These are phyloP conservation scores for Probaryconus sp. DNA, from an alignment of 1,140 invertebrate species.

Conservation along the genomic window DNA sequence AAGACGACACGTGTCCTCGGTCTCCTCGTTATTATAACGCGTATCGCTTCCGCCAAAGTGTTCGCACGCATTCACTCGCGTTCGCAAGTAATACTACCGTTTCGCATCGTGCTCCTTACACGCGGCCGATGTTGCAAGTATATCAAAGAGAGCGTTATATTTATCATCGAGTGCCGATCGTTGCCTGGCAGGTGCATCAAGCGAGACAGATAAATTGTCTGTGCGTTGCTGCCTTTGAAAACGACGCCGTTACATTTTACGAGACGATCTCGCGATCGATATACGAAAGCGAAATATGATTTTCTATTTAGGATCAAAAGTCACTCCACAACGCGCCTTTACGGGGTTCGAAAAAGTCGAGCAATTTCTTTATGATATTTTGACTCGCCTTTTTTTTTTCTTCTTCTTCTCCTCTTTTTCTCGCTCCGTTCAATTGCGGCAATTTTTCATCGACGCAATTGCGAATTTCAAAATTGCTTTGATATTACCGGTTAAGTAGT, in stretches of 20 bases:
- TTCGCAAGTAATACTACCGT: constrained; percentile 29
- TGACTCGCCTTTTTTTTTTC: too few species aligned
- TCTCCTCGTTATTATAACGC: constrained; percentile 26
- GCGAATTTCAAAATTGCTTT: too few species aligned
- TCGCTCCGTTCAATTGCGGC: constrained; percentile 30
- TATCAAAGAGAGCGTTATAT: constrained; percentile 52
- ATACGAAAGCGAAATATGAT: constrained; percentile 46
- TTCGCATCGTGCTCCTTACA: constrained; percentile 18
- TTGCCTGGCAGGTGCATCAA: constrained; percentile 44
- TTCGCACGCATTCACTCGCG: constrained; percentile 35
- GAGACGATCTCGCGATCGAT: constrained; percentile 3
- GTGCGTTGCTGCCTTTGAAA: constrained; percentile 16
- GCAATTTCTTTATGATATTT: too few species aligned
- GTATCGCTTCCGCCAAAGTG: constrained; percentile 15
- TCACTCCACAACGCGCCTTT: constrained; percentile 11
- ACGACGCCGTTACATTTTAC: constrained; percentile 27
- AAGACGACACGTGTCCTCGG: constrained; percentile 18
- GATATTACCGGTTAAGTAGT: too few species aligned
- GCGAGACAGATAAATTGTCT: constrained; percentile 33
- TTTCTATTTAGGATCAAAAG: constrained; percentile 25
- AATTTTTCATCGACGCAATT: too few species aligned
- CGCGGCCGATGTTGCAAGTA: constrained; percentile 27
- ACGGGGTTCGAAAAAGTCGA: constrained; percentile 16
- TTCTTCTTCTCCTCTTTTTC: too few species aligned
- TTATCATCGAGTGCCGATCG: constrained; percentile 43